phyloP scores from a whole-genome alignment of 2,888 invertebrate species.

The Antheraea yamamai region DNA sequence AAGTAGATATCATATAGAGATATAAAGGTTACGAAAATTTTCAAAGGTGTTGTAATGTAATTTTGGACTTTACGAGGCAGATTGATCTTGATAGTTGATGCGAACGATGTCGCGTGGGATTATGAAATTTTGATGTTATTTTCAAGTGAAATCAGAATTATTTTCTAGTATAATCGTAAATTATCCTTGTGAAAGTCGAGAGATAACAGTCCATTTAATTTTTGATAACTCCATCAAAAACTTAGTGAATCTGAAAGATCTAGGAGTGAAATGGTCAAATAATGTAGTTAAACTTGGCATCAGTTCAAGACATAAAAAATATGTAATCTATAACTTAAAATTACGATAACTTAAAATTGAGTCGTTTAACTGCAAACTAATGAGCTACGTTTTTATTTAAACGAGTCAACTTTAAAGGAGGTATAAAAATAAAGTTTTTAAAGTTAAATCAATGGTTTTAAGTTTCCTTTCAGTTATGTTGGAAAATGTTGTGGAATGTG shows the following conservation, averaged over 20 bases:
- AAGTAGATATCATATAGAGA: slow-evolving; percentile 34
- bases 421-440: not conserved
- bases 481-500: not conserved
- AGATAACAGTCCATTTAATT: not conserved
- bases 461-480: not conserved
- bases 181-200: not conserved
- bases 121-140: slow-evolving; percentile 56
- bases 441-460: not conserved
- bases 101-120: slow-evolving; percentile 62
- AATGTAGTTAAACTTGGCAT: not conserved
- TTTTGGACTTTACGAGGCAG: slow-evolving; percentile 57
- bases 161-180: slow-evolving; percentile 23
- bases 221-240: not conserved
- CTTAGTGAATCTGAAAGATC: not conserved
- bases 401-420: not conserved
- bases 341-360: not conserved
- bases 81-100: slow-evolving; percentile 68
- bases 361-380: not conserved
- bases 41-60: slow-evolving; percentile 53
- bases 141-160: slow-evolving; percentile 55
- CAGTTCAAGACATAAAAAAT: not conserved
- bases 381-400: not conserved
- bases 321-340: not conserved
- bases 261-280: not conserved
- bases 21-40: slow-evolving; percentile 38